Conservation (phyloP, 2,797 vertebrate species). For the Enteromius paludinosus region DNA sequence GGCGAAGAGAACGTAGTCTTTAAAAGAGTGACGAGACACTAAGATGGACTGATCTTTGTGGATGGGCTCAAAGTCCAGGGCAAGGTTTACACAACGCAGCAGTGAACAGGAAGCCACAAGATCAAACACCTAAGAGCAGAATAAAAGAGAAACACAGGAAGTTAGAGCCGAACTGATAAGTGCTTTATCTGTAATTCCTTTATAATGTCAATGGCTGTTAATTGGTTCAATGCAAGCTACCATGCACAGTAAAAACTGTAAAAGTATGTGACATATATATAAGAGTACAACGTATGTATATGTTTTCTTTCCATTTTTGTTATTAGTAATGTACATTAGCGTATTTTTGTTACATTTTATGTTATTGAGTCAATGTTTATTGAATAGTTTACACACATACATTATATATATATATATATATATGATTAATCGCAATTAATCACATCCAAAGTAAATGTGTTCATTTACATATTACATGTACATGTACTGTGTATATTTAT, state of each 20-base stretch:
- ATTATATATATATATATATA: too few species aligned
- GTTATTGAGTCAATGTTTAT: neutral
- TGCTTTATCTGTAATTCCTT: neutral
- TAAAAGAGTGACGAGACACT: conserved; percentile 69
- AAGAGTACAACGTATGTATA: neutral
- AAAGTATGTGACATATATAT: too few species aligned
- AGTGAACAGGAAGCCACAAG: conserved; percentile 69
- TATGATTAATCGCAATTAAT: neutral
- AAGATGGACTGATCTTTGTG: conserved; percentile 72
- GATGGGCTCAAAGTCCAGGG: conserved; percentile 63
- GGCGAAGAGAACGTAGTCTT: conserved; percentile 71
- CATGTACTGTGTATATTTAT: neutral
- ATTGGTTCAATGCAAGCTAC: neutral
- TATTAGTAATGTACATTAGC: neutral
- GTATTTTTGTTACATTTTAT: neutral
- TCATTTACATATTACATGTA: neutral
- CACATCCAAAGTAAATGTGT: neutral
- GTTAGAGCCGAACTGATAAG: neutral
- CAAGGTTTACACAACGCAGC: conserved; percentile 67
- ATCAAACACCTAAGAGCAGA: conserved; percentile 69
- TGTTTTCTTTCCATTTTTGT: neutral
- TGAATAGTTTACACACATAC: neutral
- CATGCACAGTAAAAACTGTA: neutral
- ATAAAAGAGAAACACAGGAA: conserved; percentile 23
- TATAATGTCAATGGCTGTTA: neutral